Conservation (phyloP, 2,797 vertebrate species). For the Thalassophryne amazonica region DNA sequence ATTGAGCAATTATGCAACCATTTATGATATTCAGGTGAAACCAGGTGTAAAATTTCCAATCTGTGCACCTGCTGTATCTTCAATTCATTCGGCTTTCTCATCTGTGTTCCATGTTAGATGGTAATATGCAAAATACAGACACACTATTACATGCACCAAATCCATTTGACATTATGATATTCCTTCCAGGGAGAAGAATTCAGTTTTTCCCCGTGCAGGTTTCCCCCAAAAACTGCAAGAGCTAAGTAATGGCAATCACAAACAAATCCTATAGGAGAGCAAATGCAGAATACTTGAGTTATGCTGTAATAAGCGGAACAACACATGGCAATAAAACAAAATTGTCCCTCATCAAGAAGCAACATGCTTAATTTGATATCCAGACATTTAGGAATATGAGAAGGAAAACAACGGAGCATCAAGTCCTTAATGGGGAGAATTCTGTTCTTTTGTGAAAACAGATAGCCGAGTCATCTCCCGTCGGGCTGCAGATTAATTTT, state of each 20-base stretch:
- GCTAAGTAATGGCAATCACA: constrained; percentile 20
- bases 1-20: constrained; percentile 75
- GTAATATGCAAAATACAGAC: constrained; percentile 62
- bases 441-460: constrained; percentile 44
- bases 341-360: constrained; percentile 41
- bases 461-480: constrained; percentile 66
- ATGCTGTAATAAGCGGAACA: constrained; percentile 34
- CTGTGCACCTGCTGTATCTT: constrained; percentile 72
- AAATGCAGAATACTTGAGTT: constrained; percentile 16
- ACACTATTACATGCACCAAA: constrained; percentile 60
- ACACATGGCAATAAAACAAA: constrained; percentile 36
- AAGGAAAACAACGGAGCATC: constrained; percentile 26
- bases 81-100: constrained; percentile 61
- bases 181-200: constrained; percentile 15
- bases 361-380: constrained; percentile 52
- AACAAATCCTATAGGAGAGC: constrained; percentile 12
- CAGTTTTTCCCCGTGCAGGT: constrained; percentile 13
- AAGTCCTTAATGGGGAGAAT: constrained; percentile 24
- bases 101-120: constrained; percentile 74
- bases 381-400: constrained; percentile 48
- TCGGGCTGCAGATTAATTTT: constrained; percentile 69
- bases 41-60: constrained; percentile 80
- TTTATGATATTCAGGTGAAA: constrained; percentile 76
- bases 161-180: constrained; percentile 53
- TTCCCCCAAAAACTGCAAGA: constrained; percentile 18